Evolutionary conservation across 2,888 invertebrate genomes (phyloP).

Genomic region (Dascillus cervinus): DNA sequence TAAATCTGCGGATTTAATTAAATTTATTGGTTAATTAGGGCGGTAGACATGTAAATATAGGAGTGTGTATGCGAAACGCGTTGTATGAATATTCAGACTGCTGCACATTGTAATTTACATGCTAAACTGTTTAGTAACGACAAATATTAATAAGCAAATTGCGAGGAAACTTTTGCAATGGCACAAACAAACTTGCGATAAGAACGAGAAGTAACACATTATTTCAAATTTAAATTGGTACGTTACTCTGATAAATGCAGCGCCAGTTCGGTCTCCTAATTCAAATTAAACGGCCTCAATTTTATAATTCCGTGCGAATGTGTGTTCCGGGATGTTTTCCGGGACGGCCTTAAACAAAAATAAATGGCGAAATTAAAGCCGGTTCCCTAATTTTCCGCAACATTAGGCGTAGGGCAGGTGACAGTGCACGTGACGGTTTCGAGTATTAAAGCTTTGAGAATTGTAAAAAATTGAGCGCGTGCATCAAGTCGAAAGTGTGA

Average conservation of each 20-base stretch:
- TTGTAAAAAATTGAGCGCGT: slow-evolving; percentile 21
- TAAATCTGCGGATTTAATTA: slow-evolving; percentile 14
- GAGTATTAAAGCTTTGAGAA: slow-evolving; percentile 18
- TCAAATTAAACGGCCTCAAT: too few species aligned
- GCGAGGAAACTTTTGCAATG: slow-evolving; percentile 12
- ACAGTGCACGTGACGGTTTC: slow-evolving; percentile 15
- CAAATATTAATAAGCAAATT: slow-evolving; percentile 20
- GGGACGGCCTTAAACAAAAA: too few species aligned
- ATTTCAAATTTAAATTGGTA: slow-evolving; percentile 14
- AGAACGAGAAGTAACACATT: slow-evolving; percentile 10
- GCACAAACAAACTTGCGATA: slow-evolving; percentile 15
- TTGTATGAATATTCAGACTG: slow-evolving; percentile 17
- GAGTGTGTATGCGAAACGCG: slow-evolving; percentile 12
- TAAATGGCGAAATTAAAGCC: slow-evolving; percentile 15
- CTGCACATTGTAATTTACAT: slow-evolving; percentile 18
- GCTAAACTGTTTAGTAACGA: slow-evolving; percentile 15
- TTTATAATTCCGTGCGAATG: too few species aligned
- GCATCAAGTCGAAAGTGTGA: slow-evolving; percentile 25
- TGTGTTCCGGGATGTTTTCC: too few species aligned
- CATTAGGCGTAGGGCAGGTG: slow-evolving; percentile 16
- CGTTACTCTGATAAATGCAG: too few species aligned
- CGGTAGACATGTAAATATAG: slow-evolving; percentile 17
- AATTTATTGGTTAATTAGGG: slow-evolving; percentile 17
- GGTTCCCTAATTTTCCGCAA: slow-evolving; percentile 15
- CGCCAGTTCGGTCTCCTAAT: too few species aligned